A percentile compares a stretch with the other conserved stretches of the same genome.
Evolutionary conservation across 2,797 vertebrate species (phyloP).

Genomic region (Anguilla anguilla): DNA sequence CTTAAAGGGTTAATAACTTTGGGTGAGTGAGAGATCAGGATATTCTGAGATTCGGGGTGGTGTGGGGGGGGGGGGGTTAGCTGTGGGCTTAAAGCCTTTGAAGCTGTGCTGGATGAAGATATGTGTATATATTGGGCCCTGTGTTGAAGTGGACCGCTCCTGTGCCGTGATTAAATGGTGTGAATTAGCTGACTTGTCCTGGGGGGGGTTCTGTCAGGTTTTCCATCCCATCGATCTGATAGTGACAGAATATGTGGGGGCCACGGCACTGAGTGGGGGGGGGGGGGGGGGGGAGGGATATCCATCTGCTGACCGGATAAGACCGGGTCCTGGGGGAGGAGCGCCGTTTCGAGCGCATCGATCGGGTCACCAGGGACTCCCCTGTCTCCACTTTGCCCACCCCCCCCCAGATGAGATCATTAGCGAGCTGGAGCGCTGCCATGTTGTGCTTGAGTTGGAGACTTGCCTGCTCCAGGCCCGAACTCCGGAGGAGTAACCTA

Average conservation of each 20-base stretch:
- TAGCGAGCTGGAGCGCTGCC: slow-evolving; percentile 8
- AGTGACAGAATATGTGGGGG: background rate
- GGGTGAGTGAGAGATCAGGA: background rate
- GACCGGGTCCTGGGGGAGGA: slow-evolving; percentile 23
- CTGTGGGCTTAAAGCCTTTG: background rate
- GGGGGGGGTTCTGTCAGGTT: background rate
- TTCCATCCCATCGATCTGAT: background rate
- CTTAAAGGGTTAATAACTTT: background rate
- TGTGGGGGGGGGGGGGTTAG: background rate
- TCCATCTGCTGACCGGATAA: slow-evolving; percentile 16
- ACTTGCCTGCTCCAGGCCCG: background rate
- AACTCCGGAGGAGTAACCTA: background rate
- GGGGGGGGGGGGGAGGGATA: background rate
- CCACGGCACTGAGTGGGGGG: background rate
- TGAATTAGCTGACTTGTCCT: background rate
- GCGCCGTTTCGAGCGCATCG: slow-evolving; percentile 35
- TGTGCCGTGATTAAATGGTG: background rate
- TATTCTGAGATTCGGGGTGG: no score
- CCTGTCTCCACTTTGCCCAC: slow-evolving; percentile 19
- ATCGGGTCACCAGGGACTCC: slow-evolving; percentile 40
- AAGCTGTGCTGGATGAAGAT: background rate
- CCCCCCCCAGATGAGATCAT: slow-evolving; percentile 30
- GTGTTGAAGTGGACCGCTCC: background rate
- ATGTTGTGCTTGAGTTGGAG: background rate
- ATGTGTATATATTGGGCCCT: background rate